These are phyloP conservation scores for Lutjanus erythropterus DNA, from an alignment of 2,113 vertebrate genomes.

Conservation along the genomic window DNA sequence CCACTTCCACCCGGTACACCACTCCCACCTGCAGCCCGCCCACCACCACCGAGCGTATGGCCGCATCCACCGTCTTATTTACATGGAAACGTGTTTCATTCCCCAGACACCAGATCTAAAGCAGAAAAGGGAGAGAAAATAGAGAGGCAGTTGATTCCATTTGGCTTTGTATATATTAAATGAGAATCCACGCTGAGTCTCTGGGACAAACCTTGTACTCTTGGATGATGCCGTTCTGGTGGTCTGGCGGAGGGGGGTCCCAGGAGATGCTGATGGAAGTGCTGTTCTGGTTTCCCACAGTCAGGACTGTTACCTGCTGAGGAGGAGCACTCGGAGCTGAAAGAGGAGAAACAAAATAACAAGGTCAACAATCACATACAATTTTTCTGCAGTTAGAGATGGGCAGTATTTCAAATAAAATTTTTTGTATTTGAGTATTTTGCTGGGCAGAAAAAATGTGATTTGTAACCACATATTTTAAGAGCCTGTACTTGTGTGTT, in stretches of 20 bases:
- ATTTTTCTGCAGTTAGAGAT: no score
- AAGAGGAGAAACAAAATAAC: constrained; percentile 63
- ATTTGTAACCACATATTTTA: no score
- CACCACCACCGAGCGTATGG: constrained; percentile 97
- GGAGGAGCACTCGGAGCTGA: constrained; percentile 97
- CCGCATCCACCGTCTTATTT: constrained; percentile 98
- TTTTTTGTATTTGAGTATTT: no score
- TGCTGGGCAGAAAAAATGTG: no score
- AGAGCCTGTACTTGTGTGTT: no score
- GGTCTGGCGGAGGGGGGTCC: constrained; percentile 96
- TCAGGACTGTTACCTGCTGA: constrained; percentile 96
- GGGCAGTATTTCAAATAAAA: no score
- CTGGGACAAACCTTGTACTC: constrained; percentile 92
- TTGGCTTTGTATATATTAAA: constrained; percentile 4
- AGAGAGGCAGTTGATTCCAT: constrained; percentile 22
- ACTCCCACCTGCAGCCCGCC: constrained; percentile 95
- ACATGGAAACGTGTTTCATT: constrained; percentile 98
- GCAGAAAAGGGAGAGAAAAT: constrained; percentile 38
- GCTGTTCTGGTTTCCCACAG: constrained; percentile 96
- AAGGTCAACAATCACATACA: constrained; percentile 23
- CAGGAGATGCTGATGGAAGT: constrained; percentile 99
- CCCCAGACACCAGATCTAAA: constrained; percentile 97
- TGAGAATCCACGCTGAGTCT: constrained; percentile 9
- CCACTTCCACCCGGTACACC: constrained; percentile 95
- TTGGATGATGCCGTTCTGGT: constrained; percentile 98